phyloP scores from a whole-genome alignment of 64 coral and sea anemone species.

The Exaiptasia diaphana region DNA sequence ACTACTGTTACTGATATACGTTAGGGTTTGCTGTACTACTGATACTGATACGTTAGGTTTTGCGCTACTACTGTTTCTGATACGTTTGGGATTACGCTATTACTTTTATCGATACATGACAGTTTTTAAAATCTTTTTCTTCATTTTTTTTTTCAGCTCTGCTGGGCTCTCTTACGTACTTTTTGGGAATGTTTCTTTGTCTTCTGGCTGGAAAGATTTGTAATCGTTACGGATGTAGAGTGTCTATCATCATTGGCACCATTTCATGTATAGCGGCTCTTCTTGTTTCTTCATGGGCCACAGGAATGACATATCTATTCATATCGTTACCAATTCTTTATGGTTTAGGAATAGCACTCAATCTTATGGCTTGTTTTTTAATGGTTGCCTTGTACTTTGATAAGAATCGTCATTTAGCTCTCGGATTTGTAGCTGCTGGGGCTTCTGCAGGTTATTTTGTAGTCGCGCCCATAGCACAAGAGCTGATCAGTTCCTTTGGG shows the following conservation, averaged over 20 bases:
- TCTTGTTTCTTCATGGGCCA: background rate
- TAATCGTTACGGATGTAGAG: background rate
- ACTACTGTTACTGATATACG: no score
- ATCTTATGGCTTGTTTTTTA: background rate
- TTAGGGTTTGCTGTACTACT: no score
- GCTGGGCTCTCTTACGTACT: background rate
- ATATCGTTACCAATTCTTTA: background rate
- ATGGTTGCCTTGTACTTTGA: background rate
- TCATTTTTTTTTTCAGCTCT: background rate
- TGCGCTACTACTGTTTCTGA: no score
- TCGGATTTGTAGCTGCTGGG: slow-evolving; percentile 19
- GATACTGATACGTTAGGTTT: no score
- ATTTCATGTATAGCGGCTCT: slow-evolving; percentile 1
- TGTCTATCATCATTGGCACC: background rate
- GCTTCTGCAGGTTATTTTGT: slow-evolving; percentile 20
- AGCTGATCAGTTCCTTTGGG: background rate
- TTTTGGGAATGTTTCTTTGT: background rate
- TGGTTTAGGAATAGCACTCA: background rate
- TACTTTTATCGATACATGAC: no score
- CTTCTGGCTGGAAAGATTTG: background rate
- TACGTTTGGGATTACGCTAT: no score
- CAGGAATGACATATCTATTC: background rate
- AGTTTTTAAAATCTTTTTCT: no score
- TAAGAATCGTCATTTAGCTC: background rate
- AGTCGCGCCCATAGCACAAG: background rate